phyloP scores from a whole-genome alignment of 2,888 invertebrate genomes.

The Sarcophaga variegata region DNA sequence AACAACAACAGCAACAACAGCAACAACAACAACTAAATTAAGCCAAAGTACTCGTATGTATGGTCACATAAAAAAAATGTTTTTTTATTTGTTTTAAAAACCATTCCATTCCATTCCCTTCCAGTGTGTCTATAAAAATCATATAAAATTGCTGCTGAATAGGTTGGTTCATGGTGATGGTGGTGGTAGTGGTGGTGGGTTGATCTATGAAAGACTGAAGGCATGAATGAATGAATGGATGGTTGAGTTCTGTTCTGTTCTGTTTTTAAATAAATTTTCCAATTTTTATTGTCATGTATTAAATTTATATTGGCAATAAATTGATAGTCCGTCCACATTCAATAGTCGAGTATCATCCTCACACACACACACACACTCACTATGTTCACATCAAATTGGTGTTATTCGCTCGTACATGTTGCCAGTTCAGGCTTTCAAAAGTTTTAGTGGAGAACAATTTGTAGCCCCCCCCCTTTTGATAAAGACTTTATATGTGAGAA shows the following conservation, averaged over 20 bases:
- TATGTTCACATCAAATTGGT: no score
- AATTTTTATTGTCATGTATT: constrained; percentile 67
- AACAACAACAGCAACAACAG: background rate
- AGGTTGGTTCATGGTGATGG: no score
- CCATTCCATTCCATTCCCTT: background rate
- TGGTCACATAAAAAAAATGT: constrained; percentile 38
- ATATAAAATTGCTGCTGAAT: background rate
- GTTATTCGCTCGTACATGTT: no score
- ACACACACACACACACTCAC: background rate
- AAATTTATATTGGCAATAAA: constrained; percentile 68
- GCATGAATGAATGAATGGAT: constrained; percentile 23
- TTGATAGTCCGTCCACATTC: constrained; percentile 42
- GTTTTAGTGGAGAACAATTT: no score
- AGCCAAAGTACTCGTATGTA: background rate
- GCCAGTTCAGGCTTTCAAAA: no score
- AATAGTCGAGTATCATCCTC: constrained; percentile 10
- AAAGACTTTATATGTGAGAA: background rate
- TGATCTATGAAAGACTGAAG: background rate
- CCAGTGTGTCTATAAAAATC: constrained; percentile 44
- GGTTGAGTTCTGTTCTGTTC: constrained; percentile 33
- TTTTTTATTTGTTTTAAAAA: constrained; percentile 16
- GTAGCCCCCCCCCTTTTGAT: background rate
- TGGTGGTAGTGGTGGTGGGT: background rate
- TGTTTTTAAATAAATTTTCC: constrained; percentile 57
- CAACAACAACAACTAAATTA: background rate